These are phyloP conservation scores for Malthinus flaveolus DNA, from an alignment of 2,888 invertebrate species.

Conservation along the genomic window DNA sequence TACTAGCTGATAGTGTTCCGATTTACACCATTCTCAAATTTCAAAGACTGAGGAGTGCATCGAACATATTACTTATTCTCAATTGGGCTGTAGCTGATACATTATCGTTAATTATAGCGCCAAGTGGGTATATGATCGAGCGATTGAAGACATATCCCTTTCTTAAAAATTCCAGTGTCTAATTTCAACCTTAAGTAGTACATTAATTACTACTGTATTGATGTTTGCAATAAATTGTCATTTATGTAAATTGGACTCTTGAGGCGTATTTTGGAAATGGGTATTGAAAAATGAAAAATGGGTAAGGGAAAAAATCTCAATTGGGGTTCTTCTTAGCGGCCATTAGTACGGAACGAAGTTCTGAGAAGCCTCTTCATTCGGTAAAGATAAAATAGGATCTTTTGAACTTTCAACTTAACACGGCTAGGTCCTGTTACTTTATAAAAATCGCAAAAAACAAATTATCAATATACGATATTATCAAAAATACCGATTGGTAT, in stretches of 20 bases:
- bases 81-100: slow-evolving; percentile 16
- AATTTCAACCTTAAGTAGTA: not conserved
- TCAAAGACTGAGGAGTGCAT: not conserved
- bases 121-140: not conserved
- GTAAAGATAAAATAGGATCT: no score
- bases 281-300: no score
- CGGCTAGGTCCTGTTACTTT: no score
- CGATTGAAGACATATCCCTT: not conserved
- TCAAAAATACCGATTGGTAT: no score
- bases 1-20: not conserved
- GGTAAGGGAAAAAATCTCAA: no score
- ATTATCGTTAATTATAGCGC: not conserved
- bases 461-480: no score
- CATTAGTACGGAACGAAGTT: no score
- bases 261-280: not conserved
- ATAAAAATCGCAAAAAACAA: no score
- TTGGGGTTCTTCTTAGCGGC: no score
- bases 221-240: slow-evolving; percentile 1
- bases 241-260: not conserved
- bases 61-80: slow-evolving; percentile 5
- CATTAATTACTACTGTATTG: not conserved
- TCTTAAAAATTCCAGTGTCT: not conserved
- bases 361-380: no score
- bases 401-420: no score
- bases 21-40: slow-evolving; percentile 7